Evolutionary conservation across 1,140 invertebrate genomes (phyloP).

Genomic region (Euglossa dilemma): DNA sequence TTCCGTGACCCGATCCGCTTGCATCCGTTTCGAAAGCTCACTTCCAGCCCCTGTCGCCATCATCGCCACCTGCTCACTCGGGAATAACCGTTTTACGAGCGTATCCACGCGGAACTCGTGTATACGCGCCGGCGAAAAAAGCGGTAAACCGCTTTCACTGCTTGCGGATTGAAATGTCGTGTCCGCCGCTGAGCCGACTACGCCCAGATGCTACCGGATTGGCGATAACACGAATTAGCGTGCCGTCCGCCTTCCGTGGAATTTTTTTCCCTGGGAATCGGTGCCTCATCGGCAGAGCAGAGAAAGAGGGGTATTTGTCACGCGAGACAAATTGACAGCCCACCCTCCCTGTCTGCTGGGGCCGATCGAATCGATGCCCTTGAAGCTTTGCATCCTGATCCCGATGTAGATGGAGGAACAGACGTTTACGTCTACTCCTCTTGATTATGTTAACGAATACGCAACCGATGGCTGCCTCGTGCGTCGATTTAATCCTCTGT

Average conservation of each 20-base stretch:
- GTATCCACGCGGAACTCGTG: conserved; percentile 62
- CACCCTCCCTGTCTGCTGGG: not conserved
- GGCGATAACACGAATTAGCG: conserved; percentile 64
- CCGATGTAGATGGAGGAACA: no score
- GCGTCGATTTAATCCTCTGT: no score
- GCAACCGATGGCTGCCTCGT: no score
- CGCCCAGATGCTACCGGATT: conserved; percentile 52
- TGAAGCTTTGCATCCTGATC: not conserved
- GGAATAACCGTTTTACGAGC: conserved; percentile 67
- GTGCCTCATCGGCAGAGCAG: conserved; percentile 12
- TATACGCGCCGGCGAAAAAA: conserved; percentile 58
- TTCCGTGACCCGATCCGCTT: conserved; percentile 35
- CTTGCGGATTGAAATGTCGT: conserved; percentile 68
- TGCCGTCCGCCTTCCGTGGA: conserved; percentile 26
- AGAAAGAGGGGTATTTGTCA: conserved; percentile 47
- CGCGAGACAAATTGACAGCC: conserved; percentile 46
- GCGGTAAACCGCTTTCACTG: conserved; percentile 69
- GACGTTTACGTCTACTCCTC: no score
- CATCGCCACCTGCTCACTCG: conserved; percentile 64
- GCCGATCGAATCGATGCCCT: not conserved
- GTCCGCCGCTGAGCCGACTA: conserved; percentile 56
- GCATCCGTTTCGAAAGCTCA: conserved; percentile 35
- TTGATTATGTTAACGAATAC: no score
- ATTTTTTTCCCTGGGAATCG: conserved; percentile 16
- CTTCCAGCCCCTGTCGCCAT: conserved; percentile 49